Base-by-base conservation (phyloP, 2,888 invertebrate species). In the Bimastos eiseni region DNA sequence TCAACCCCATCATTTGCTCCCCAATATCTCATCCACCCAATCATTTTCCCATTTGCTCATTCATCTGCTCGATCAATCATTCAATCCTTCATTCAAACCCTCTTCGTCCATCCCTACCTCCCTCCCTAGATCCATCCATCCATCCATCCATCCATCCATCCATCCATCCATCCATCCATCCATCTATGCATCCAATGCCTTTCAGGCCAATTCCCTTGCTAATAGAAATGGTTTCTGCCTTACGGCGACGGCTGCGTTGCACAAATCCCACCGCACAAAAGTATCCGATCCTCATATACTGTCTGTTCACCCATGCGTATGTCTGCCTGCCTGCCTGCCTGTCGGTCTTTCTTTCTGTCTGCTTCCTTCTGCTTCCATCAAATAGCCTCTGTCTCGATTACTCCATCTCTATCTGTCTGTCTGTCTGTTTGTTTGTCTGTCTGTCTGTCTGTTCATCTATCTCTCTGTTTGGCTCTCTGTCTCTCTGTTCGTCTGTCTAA, bases 211-310 rank as follows among this genome's bases (percentile, higher is more conserved):
- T n/a, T 70, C 70, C 70, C 70, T n/a, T 0, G 70, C 8, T 70
- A 70, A 70, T 70, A 70, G 70, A 70, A 70, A 70, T 70, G 70
- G 70, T 70, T 70, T 70, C 70, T 70, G 70, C 70, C 70, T 70
- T 70, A 70, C 70, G 70, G 70, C 70, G 1, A n/a, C n/a, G 30
- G 70, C 13, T 17, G 6, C 6, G 1, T 24, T n/a, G 70, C 70
- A 70, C 70, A 70, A 70, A 70, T 70, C 70, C 70, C 70, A 70
- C n/a, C 30, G 70, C 70, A 30, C 70, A 70, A 70, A 30, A n/a
- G 70, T n/a, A 70, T 30, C 70, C 70, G 70, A 3, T 70, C n/a
- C 70, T 30, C 55, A 17, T 30, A 30, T 4, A 24, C 30, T 55
- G 24, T n/a, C 70, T 30, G 11, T 21, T 6, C 24, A 0, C 49